These are phyloP conservation scores for Sinocyclocheilus anshuiensis DNA, from an alignment of 2,113 vertebrate species.

Conservation along the genomic window DNA sequence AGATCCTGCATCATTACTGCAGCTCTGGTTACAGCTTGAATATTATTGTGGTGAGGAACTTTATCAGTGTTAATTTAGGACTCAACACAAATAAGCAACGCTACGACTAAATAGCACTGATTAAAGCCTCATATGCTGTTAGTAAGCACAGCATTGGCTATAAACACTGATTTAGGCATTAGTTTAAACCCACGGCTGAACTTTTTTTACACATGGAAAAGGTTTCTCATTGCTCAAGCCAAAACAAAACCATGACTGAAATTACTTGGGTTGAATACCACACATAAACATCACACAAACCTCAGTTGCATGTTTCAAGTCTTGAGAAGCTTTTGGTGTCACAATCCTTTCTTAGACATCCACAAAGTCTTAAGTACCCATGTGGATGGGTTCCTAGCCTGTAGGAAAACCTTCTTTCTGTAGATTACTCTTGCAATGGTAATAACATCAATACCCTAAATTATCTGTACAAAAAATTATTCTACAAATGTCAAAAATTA, in stretches of 20 bases:
- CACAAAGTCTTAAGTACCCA: background rate
- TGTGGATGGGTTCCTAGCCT: background rate
- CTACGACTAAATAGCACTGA: background rate
- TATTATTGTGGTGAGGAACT: background rate
- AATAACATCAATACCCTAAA: background rate
- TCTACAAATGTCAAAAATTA: background rate
- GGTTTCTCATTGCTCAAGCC: background rate
- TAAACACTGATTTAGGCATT: background rate
- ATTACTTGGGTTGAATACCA: background rate
- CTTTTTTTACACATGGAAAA: conserved; percentile 26
- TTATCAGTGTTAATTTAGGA: background rate
- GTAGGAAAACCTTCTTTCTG: background rate
- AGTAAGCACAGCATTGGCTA: background rate
- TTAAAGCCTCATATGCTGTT: background rate
- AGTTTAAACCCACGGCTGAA: background rate
- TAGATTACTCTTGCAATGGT: background rate
- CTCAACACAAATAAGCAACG: background rate
- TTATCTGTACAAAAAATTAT: background rate
- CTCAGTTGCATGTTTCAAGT: conserved; percentile 10
- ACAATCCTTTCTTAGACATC: background rate
- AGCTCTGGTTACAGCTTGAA: background rate
- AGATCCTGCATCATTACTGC: background rate
- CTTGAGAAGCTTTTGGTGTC: background rate
- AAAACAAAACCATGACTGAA: background rate
- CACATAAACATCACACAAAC: background rate